Percentiles rank a stretch among this genome's conserved stretches.
These are phyloP conservation scores for Caranx ignobilis DNA, from an alignment of 2,113 vertebrate species.

Conservation along the genomic window DNA sequence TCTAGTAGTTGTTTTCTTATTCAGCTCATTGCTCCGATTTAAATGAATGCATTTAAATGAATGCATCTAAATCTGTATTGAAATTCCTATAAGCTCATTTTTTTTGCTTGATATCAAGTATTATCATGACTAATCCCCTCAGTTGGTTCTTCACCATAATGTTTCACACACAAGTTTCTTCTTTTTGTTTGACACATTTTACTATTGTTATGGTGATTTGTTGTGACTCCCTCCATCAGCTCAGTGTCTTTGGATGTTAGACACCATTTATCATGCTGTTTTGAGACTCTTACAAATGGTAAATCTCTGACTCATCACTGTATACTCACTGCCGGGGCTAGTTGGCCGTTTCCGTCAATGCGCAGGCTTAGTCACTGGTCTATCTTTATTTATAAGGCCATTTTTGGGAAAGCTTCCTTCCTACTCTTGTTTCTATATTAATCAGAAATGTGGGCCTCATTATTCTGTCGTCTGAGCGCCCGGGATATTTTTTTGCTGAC, in stretches of 20 bases:
- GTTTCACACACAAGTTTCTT: constrained; percentile 2
- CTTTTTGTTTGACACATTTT: constrained; percentile 2
- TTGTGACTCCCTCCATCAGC: constrained; percentile 9
- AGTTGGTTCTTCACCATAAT: neutral
- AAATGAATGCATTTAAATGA: neutral
- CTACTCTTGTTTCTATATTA: constrained; percentile 53
- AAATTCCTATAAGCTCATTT: neutral
- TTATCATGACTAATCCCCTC: neutral
- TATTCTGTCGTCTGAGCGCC: constrained; percentile 20
- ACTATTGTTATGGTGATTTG: constrained; percentile 8
- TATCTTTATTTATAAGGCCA: constrained; percentile 49
- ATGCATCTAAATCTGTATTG: neutral
- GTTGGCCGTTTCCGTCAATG: constrained; percentile 38
- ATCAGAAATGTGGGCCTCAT: constrained; percentile 45
- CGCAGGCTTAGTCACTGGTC: constrained; percentile 45
- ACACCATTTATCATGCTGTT: constrained; percentile 39
- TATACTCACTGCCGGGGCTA: constrained; percentile 18
- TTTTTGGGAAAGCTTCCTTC: constrained; percentile 46
- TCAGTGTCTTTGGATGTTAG: constrained; percentile 22
- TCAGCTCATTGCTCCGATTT: neutral
- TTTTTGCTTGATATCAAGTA: neutral
- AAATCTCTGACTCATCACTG: constrained; percentile 62
- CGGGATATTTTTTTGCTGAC: constrained; percentile 24
- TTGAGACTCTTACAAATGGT: constrained; percentile 43
- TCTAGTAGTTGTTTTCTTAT: neutral